Evolutionary conservation across 2,888 invertebrate species (phyloP), one percentile per base, ranked within the genome.

Genomic region (Philereme vetulata): DNA sequence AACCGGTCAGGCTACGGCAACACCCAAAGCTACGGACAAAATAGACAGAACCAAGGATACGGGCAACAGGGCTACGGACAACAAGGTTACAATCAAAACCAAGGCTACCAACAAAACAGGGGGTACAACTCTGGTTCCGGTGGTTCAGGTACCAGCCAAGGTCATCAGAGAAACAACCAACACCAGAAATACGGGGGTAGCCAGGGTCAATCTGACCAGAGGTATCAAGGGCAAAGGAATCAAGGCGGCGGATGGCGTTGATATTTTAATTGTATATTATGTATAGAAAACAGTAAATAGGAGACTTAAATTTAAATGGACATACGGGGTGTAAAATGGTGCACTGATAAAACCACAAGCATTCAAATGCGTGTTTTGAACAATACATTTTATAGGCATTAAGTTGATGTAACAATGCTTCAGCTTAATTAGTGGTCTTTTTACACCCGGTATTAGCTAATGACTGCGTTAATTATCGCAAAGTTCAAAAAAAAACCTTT

Each of bases 1-100:
- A 68, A 69, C 59, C 72, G 72, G 32, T 65, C 67, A 6, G 70
- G 75, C 3, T 72, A 76, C 60, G 68, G 65, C 10, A 49, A 56
- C 57, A 55, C 36, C 42, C 56, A 62, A n/a, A 60, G 63, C 46
- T 64, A 66, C 43, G 51, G 59, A 34, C 62, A 66, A 58, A 62
- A 67, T 5, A 62, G 71, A 46, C 67, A 67, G 50, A 50, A 51
- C 4, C 69, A 70, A 42, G 67, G 70, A 9, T 65, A 72, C 49
- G 61, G 72, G 40, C 64, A 65, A 32, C 71, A 70, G n/a, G 64
- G 70, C 0, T 70, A 75, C 59, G 60, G 66, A 35, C 78, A 65
- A 50, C 72, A 75, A 45, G 68, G 65, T 8, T 47, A 60, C 44
- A 64, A 63, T 2, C 44, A 71, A 4, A 68, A 68, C 5, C 67